phyloP scores from a whole-genome alignment of 2,113 vertebrate genomes.

The Anolis sagrei region DNA sequence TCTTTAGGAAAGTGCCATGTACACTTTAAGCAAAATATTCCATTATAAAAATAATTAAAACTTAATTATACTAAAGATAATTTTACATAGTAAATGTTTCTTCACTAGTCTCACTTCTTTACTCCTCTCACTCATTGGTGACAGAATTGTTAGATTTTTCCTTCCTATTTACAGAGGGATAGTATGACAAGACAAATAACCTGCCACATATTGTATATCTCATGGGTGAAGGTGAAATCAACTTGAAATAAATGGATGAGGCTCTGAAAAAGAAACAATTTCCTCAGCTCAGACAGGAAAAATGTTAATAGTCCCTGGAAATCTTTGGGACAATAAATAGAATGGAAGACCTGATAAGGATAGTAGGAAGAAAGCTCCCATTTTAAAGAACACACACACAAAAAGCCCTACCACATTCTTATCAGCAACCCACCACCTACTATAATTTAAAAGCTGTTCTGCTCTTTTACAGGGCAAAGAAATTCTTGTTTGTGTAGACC shows the following conservation, averaged over 20 bases:
- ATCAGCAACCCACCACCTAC: constrained; percentile 58
- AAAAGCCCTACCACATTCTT: constrained; percentile 39
- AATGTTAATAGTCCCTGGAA: constrained; percentile 40
- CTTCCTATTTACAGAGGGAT: neutral
- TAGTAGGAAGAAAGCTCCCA: constrained; percentile 50
- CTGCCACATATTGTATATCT: neutral
- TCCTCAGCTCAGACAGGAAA: constrained; percentile 12
- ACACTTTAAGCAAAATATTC: neutral
- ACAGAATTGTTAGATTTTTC: neutral
- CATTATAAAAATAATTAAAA: neutral
- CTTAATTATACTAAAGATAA: neutral
- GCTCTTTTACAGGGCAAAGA: constrained; percentile 62
- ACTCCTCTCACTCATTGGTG: neutral
- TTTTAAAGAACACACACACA: constrained; percentile 36
- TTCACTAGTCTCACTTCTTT: neutral
- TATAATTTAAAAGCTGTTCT: constrained; percentile 71
- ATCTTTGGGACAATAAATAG: constrained; percentile 51
- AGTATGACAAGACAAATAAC: neutral
- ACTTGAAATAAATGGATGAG: constrained; percentile 12
- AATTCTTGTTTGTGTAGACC: constrained; percentile 38
- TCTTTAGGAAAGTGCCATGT: neutral
- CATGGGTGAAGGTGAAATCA: constrained; percentile 16
- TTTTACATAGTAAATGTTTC: neutral
- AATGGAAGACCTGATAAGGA: constrained; percentile 49
- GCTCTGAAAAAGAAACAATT: constrained; percentile 44